Evolutionary conservation across 2,797 vertebrate species (phyloP).

Genomic region (Salarias fasciatus): DNA sequence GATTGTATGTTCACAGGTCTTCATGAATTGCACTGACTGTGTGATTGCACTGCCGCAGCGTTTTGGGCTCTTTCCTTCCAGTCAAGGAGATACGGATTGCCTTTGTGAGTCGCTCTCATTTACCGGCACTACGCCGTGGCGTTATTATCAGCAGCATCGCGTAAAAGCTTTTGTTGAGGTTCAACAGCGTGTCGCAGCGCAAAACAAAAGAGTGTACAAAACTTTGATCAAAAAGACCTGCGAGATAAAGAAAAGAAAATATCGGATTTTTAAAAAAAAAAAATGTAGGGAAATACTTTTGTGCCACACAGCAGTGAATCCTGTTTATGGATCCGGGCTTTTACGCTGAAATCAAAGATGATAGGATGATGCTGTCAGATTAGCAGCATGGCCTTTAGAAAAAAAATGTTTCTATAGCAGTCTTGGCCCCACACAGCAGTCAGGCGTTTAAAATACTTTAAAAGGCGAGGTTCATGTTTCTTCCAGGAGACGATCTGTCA

Average conservation of each 20-base stretch:
- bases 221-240: slow-evolving; percentile 7
- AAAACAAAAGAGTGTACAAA: slow-evolving; percentile 16
- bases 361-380: slow-evolving; percentile 19
- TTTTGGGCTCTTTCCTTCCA: slow-evolving; percentile 47
- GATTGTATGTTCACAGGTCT: slow-evolving; percentile 53
- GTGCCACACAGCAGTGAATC: neutral
- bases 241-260: slow-evolving; percentile 5
- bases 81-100: slow-evolving; percentile 50
- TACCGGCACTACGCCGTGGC: slow-evolving; percentile 15
- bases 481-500: neutral
- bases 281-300: neutral
- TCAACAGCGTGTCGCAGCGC: slow-evolving; percentile 18
- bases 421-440: neutral
- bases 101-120: slow-evolving; percentile 17
- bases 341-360: neutral
- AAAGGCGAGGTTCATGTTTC: slow-evolving; percentile 9
- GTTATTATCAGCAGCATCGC: slow-evolving; percentile 37
- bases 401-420: neutral
- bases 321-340: slow-evolving; percentile 9
- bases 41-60: slow-evolving; percentile 46
- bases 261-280: neutral
- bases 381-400: slow-evolving; percentile 9
- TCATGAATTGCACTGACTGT: slow-evolving; percentile 40
- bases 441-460: neutral
- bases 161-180: slow-evolving; percentile 21